Evolutionary conservation across 2,888 invertebrate genomes (phyloP), one percentile per base, ranked within the genome.

Genomic region (Ennomos fuscantarius): DNA sequence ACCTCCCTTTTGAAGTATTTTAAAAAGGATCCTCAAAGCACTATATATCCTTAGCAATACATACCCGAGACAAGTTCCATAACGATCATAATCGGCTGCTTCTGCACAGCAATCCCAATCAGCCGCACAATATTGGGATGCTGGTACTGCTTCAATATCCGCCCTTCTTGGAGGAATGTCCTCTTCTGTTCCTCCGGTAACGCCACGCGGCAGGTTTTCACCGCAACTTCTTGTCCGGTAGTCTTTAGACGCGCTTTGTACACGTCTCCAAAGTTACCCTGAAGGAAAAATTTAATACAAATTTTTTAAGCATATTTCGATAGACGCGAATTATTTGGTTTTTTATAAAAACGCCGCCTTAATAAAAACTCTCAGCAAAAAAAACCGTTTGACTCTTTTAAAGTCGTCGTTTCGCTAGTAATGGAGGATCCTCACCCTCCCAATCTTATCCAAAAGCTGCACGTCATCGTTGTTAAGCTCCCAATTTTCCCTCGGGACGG

Each of bases 241-340:
- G 95, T 95, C 84, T 96, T 96, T 39, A 98, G 93, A 54, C 96
- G 94, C 3, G 98, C 99, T 85, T 97, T 97, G 89, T 98, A 98
- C 1, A 99, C 99, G 86, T 99, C 99, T 1, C 99, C 99, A 87
- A 99, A 99, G 85, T 99, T 99, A 45, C 99, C 99, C 98, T 99
- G 80, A 52, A 76, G 70, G 48, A 24, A n/a, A 31, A 39, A 35
- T 10, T 10, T 37, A 15, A 37, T 13, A 8, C 47, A 46, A 48
- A 32, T 37, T 40, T 1, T 39, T 8, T 12, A 15, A 8, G 0
- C 8, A 43, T 8, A 12, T 12, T 39, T 8, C 5, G 37, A 24
- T 24, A 24, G 6, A 24, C 0, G 6, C 2, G 2, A 24, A 24
- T 24, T 5, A 6, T 24, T 24, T 24, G 24, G 24, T 24, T 2